Base-by-base conservation (phyloP, 2,797 vertebrate genomes). In the Platalea minor region DNA sequence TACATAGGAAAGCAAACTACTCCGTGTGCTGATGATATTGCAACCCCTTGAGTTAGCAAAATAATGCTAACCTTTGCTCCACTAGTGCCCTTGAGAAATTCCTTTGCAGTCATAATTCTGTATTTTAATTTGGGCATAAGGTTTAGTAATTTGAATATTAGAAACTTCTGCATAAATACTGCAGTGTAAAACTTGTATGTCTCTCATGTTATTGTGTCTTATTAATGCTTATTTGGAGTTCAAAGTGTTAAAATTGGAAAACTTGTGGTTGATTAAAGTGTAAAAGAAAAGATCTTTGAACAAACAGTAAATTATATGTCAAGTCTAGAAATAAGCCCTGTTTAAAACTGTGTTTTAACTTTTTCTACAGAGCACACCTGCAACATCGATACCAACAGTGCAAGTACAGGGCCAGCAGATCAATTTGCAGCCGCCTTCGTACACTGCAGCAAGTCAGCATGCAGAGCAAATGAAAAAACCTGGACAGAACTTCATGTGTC, bases 401-500 rank as follows among this genome's bases (percentile, higher is more conserved):
- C 98, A 98, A 97, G 97, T 98, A 59, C 98, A 98, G 79, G 98
- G 96, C 77, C 98, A 98, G 90, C 98, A 98, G 97, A 98, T 98
- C 97, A 98, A 92, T 96, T 98, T 98, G 84, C 98, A 98, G 97
- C 97, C 98, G 85, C 97, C 98, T 95, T 97, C 98, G 37, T 98
- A 98, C 89, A 97, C 97, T 94, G 98, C 98, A 95, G 98, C 98
- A 93, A 93, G 98, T 82, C 98, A 98, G 33, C 98, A 98, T 8
- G 94, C 98, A 51, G 99, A 99, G 93, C 98, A 98, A 80, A 97
- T 97, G 96, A 99, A 99, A 96, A 99, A 99, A 98, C 98, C 99
- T 80, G 99, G 99, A 96, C 99, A 99, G 98, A 99, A 99, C 98
- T 99, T 99, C 98, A 99, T 99, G 98, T 99, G 99, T 98, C 98